Conservation (phyloP, 2,113 vertebrate species). For the Ammodytes dubius region DNA sequence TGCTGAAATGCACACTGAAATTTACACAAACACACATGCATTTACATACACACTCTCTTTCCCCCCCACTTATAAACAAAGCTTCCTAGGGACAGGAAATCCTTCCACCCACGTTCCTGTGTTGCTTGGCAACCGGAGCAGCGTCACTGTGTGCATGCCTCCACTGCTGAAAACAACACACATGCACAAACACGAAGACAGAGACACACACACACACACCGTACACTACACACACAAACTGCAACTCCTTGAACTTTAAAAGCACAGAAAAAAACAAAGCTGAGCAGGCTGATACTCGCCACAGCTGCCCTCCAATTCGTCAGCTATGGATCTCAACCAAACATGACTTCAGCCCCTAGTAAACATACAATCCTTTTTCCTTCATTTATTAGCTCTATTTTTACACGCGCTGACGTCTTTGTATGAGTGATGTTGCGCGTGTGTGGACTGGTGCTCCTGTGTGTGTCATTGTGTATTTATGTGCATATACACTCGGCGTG, state of each 20-base stretch:
- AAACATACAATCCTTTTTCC: conserved; percentile 66
- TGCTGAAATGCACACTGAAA: conserved; percentile 48
- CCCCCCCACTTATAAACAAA: conserved; percentile 72
- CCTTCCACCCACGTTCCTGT: conserved; percentile 82
- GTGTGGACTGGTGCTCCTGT: background rate
- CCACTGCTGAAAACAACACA: conserved; percentile 56
- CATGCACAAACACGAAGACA: conserved; percentile 25
- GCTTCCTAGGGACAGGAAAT: conserved; percentile 84
- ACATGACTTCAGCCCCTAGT: conserved; percentile 75
- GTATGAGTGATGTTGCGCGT: background rate
- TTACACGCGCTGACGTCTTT: conserved; percentile 67
- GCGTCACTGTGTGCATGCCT: conserved; percentile 79
- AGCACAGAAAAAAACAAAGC: conserved; percentile 39
- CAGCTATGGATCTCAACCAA: conserved; percentile 72
- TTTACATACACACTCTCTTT: conserved; percentile 9
- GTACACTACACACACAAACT: conserved; percentile 23
- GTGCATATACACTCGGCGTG: background rate
- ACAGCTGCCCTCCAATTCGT: conserved; percentile 65
- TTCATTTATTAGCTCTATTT: conserved; percentile 76
- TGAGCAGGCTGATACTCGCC: conserved; percentile 50
- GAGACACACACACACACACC: conserved; percentile 15
- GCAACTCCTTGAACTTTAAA: conserved; percentile 62
- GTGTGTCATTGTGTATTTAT: conserved; percentile 16
- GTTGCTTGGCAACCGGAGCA: conserved; percentile 78
- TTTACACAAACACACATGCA: conserved; percentile 19